A percentile compares a stretch with the other conserved stretches of the same genome.
phyloP scores from a whole-genome alignment of 2,888 invertebrate species.

The Andrena marginata region DNA sequence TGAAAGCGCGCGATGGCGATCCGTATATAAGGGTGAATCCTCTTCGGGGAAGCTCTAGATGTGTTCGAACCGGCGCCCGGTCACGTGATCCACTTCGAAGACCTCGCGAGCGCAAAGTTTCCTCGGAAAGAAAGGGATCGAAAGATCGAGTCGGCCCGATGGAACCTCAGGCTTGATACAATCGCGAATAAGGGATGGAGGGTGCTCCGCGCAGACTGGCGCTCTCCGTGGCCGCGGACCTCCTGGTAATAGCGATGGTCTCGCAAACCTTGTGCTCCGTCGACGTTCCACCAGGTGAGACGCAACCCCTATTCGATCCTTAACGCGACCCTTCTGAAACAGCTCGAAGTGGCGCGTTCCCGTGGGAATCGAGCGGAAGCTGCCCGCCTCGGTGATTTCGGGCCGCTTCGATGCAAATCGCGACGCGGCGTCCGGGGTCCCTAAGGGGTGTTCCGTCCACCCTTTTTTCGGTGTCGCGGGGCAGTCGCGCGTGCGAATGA shows the following conservation, averaged over 20 bases:
- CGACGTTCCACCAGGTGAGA: slow-evolving; percentile 58
- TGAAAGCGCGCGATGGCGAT: slow-evolving; percentile 54
- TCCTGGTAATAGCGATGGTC: slow-evolving; percentile 39
- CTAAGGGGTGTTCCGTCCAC: slow-evolving; percentile 2
- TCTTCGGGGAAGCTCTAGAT: slow-evolving; percentile 76
- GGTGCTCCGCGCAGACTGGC: slow-evolving; percentile 32
- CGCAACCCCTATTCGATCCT: not conserved
- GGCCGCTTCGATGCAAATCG: not conserved
- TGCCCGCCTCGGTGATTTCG: not conserved
- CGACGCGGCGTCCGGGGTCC: not conserved
- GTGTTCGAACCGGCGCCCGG: slow-evolving; percentile 70
- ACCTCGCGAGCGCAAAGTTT: not conserved
- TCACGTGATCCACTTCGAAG: slow-evolving; percentile 45
- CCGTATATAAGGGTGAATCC: slow-evolving; percentile 80
- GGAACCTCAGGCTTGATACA: slow-evolving; percentile 12
- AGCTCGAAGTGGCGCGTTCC: too few species aligned
- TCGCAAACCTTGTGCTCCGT: slow-evolving; percentile 37
- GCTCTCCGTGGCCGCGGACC: slow-evolving; percentile 19
- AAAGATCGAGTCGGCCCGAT: too few species aligned
- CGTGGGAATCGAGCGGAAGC: too few species aligned
- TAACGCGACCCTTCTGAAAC: too few species aligned
- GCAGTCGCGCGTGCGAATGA: slow-evolving; percentile 68
- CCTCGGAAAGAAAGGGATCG: not conserved
- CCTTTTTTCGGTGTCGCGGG: slow-evolving; percentile 53
- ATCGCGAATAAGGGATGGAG: slow-evolving; percentile 19